Evolutionary conservation across 2,888 invertebrate genomes (phyloP), one percentile per base, ranked within the genome.

Genomic region (Geotrupes spiniger): DNA sequence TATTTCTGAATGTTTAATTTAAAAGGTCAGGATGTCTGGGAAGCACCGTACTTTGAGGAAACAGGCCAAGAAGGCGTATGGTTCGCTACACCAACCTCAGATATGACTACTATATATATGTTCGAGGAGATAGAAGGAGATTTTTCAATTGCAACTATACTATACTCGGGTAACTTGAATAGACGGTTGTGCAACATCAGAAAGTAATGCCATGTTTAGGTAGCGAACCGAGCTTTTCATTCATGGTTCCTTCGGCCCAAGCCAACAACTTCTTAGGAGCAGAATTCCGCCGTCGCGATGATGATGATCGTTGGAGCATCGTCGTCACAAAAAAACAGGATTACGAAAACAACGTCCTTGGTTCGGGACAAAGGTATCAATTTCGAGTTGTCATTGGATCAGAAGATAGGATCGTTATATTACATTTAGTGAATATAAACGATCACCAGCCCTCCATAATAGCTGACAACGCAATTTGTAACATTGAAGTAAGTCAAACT

Each of bases 391-490:
- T 8, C 10, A 31, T n/a, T 9, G 36, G 1, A 10, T 4, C n/a
- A 17, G 36, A 8, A 8, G 9, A 16, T 6, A 15, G 10, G 6
- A 8, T 2, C 1, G 15, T 15, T 6, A 14, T 14, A 2, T 5
- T 49, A 21, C 14, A 26, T 1, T 11, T 52, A 10, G 5, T 36
- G 2, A 52, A 53, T 26, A 47, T 50, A 12, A 46, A 53, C 17
- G 53, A 53, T 28, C 41, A 53, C 8, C 2, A 4, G 1, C 47
- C 50, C 12, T n/a, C 21, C 4, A 38, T 52, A 17, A 2, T 8
- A 10, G 15, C 36, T 5, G 16, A 37, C 5, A n/a, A 10, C 10
- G 2, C 28, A 26, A 36, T 10, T 5, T 52, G 52, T 33, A 4
- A n/a, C 25, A 46, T 49, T 15, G 16, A 37, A 21, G 49, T 52